Evolutionary conservation across 2,797 vertebrate species (phyloP), one percentile per base, ranked within the genome.

Genomic region (Parambassis ranga): DNA sequence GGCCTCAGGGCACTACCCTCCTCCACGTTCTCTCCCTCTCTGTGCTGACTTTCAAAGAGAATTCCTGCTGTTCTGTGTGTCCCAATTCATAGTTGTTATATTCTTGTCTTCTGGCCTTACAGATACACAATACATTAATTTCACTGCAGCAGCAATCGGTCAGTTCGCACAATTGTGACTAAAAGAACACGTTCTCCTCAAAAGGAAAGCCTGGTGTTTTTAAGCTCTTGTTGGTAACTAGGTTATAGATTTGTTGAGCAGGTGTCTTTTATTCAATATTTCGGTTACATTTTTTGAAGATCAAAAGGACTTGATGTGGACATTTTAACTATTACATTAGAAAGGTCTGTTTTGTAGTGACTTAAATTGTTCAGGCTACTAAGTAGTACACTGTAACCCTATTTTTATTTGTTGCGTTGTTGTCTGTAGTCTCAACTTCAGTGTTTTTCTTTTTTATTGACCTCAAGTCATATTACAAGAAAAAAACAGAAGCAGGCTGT

Each of bases 331-430:
- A 81, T 79, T 72, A 60, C 64, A 52, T 63, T 50, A 71, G 57
- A 75, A 68, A 69, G 57, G 66, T 73, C 64, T 88, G 50, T 85
- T 90, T 75, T 84, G 32, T 46, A 64, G 71, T 62, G 80, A 74
- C 52, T 78, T 44, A 59, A 83, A 76, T 84, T 72, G 76, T 53
- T 57, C 77, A 31, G 81, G 68, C 70, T 78, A 75, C 81, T 78
- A 57, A 69, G 71, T 57, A 84, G 71, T 59, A 66, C 74, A 60
- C 66, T 65, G 58, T 63, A 83, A 80, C 65, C 78, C 65, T 82
- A 71, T 89, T 89, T 88, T 81, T 90, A 87, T 91, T 92, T 91
- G 84, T 89, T 83, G 82, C 88, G 89, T 92, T 92, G 89, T 90
- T 89, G 86, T 89, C 77, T 37, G 73, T 79, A 76, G 67, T 87